Evolutionary conservation across 2,888 invertebrate genomes (phyloP), one percentile per base, ranked within the genome.

Genomic region (Chironomus tentans): DNA sequence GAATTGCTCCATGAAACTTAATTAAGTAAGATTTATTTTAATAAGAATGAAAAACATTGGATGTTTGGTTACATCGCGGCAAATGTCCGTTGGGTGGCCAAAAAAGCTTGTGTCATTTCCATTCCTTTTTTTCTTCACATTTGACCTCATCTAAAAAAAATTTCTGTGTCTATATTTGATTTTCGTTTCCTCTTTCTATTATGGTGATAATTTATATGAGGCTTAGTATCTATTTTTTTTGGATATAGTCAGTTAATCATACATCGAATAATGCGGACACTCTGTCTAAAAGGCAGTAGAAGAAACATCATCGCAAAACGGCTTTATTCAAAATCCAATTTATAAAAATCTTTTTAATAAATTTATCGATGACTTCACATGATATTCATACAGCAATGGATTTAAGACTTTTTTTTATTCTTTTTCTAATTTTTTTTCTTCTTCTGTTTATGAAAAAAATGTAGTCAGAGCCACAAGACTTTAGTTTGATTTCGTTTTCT

Each of bases 281-380:
- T 4, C 38, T 38, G 38, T 38, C 38, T 56, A 18, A 56, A 15
- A 56, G n/a, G 18, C n/a, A 56, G n/a, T n/a, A n/a, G n/a, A n/a
- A n/a, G n/a, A n/a, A n/a, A n/a, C 50, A 50, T 50, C 50, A 50
- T 50, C 56, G 18, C 3, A 21, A 65, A 65, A 24, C 65, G 65
- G 24, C 24, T 72, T 72, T 61, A 62, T 38, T 72, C 61, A 72
- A 72, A 56, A 72, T 72, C 72, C 38, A 72, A 71, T 56, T 71
- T 56, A 71, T 50, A 56, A 71, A 72, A 72, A 24, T 62, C 72
- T 72, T 18, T 50, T 72, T 62, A 61, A 72, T 72, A 72, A 72
- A 61, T 72, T 72, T 72, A 72, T 72, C 72, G 62, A 72, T 72
- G 72, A 72, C 61, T 72, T 72, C 72, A 72, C 71, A 47, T 56